These are phyloP conservation scores for Microdon myrmicae DNA, from an alignment of 2,888 invertebrate species.

Conservation along the genomic window DNA sequence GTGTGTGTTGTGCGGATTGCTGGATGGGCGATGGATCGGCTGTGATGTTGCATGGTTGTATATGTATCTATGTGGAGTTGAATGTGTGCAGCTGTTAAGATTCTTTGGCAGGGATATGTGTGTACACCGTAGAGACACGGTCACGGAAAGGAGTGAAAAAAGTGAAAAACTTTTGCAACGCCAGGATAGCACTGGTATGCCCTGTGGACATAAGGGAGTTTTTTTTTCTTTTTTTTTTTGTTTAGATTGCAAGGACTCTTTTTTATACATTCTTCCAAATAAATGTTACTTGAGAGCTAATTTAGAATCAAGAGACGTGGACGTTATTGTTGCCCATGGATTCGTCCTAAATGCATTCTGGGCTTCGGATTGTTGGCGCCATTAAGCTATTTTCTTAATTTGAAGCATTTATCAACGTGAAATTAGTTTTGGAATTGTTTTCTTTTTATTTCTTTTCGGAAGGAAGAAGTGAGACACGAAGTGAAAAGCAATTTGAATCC, in stretches of 20 bases:
- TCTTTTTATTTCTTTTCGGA: constrained; percentile 5
- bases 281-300: constrained; percentile 37
- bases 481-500: too few species aligned
- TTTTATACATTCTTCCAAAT: constrained; percentile 23
- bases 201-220: constrained; percentile 21
- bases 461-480: too few species aligned
- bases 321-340: constrained; percentile 19
- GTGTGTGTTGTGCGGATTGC: constrained; percentile 34
- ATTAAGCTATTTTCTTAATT: constrained; percentile 52
- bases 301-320: constrained; percentile 38
- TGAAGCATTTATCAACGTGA: constrained; percentile 45
- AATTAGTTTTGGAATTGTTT: constrained; percentile 43
- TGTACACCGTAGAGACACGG: neutral
- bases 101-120: constrained; percentile 9
- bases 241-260: constrained; percentile 10
- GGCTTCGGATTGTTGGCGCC: constrained; percentile 43
- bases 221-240: neutral
- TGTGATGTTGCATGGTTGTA: too few species aligned
- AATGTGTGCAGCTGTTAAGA: too few species aligned
- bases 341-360: constrained; percentile 1
- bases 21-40: constrained; percentile 18
- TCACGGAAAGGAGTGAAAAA: constrained; percentile 5
- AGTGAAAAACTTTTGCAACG: constrained; percentile 13
- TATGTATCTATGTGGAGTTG: too few species aligned
- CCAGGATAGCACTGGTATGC: constrained; percentile 23